Evolutionary conservation across 2,888 invertebrate genomes (phyloP).

Genomic region (Emesis furor): DNA sequence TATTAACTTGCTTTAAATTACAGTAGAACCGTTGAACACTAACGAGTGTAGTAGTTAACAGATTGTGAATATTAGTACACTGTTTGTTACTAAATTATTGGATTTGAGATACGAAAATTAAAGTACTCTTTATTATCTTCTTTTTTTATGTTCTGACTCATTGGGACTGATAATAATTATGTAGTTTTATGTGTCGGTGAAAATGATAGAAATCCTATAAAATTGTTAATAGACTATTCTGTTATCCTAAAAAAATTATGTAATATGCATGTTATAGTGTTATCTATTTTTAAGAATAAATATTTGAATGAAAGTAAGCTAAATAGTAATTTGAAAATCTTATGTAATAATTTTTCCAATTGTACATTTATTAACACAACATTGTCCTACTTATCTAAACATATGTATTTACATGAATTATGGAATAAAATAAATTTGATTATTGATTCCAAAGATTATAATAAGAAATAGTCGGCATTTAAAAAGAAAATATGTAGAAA

Average conservation of each 20-base stretch:
- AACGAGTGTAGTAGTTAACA: no score
- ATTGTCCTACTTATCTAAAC: background rate
- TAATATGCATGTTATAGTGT: slow-evolving; percentile 3
- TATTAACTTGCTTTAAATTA: background rate
- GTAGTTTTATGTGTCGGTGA: no score
- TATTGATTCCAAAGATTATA: background rate
- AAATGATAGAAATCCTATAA: no score
- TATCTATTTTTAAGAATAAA: background rate
- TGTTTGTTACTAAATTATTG: no score
- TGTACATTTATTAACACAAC: background rate
- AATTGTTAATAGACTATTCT: no score
- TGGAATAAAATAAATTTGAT: background rate
- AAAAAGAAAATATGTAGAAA: background rate
- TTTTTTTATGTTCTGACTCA: no score
- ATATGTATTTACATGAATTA: background rate
- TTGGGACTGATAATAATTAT: no score
- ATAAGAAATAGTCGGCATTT: background rate
- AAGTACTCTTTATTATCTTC: no score
- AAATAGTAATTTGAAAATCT: background rate
- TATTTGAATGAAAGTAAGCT: background rate
- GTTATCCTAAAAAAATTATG: background rate
- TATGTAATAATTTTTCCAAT: background rate
- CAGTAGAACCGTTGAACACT: background rate
- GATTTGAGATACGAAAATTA: no score
- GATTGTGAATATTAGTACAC: no score